A percentile compares a stretch with the other conserved stretches of the same genome.
phyloP scores from a whole-genome alignment of 2,113 vertebrate genomes.

The Hylia prasina region DNA sequence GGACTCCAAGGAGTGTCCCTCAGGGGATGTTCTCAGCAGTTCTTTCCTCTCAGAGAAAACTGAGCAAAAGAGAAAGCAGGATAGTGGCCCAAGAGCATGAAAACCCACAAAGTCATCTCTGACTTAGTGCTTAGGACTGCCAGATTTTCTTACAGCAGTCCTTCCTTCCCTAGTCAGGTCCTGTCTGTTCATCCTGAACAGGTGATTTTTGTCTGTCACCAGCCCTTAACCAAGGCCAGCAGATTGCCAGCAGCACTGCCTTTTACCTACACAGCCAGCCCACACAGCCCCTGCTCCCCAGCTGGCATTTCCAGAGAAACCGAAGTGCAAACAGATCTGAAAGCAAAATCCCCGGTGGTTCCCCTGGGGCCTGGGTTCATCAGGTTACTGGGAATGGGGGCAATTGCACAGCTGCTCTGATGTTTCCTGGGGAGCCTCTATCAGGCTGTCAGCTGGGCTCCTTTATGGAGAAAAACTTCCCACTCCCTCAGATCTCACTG shows the following conservation, averaged over 20 bases:
- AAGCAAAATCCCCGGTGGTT: not conserved
- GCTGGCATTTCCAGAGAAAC: constrained; percentile 14
- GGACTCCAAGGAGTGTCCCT: not conserved
- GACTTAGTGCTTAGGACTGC: not conserved
- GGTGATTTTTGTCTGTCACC: not conserved
- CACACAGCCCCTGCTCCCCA: not conserved
- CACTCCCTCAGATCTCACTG: not conserved
- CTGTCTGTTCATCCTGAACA: not conserved
- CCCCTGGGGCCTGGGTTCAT: not conserved
- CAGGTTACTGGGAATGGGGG: not conserved
- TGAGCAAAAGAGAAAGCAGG: not conserved
- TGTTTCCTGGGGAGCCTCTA: not conserved
- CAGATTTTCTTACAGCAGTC: not conserved
- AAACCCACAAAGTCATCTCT: not conserved
- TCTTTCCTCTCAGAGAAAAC: not conserved
- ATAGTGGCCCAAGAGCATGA: not conserved
- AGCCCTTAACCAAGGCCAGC: not conserved
- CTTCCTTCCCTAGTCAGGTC: not conserved
- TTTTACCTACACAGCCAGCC: not conserved
- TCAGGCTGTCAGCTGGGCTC: not conserved
- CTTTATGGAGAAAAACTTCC: not conserved
- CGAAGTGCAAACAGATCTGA: not conserved
- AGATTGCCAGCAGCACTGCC: not conserved
- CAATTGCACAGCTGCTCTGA: not conserved
- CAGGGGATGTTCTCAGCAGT: not conserved